Conservation (phyloP, 2,797 vertebrate genomes). For the Sebastes iracundus region DNA sequence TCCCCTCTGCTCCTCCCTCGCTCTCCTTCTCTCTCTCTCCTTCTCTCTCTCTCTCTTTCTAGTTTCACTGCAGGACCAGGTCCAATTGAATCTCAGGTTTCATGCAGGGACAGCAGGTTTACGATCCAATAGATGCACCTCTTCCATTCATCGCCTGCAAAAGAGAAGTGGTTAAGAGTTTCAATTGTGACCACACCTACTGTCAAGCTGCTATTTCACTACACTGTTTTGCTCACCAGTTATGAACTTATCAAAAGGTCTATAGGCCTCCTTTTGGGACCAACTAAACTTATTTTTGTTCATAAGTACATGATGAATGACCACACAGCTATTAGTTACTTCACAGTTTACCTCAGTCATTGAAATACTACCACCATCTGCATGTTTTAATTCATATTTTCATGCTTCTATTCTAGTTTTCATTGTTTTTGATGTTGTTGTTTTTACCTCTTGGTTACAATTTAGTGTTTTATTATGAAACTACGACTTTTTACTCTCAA, state of each 20-base stretch:
- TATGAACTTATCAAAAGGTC: background rate
- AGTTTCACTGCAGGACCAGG: conserved; percentile 58
- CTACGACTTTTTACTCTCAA: background rate
- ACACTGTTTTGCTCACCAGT: background rate
- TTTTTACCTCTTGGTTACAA: background rate
- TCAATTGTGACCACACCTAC: conserved; percentile 39
- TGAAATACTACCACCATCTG: background rate
- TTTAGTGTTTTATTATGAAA: background rate
- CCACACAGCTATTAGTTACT: background rate
- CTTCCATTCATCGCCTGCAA: conserved; percentile 76
- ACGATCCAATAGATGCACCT: conserved; percentile 63
- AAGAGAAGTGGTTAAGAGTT: conserved; percentile 40
- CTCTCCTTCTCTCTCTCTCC: conserved; percentile 42
- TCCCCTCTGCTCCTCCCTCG: conserved; percentile 57
- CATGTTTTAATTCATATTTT: background rate
- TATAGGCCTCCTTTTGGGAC: background rate
- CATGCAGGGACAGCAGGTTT: conserved; percentile 47
- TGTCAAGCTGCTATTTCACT: background rate
- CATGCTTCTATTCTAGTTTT: background rate
- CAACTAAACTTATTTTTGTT: background rate
- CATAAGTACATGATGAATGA: background rate
- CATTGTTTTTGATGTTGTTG: background rate
- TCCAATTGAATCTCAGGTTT: conserved; percentile 67
- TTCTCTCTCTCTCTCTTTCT: conserved; percentile 37
- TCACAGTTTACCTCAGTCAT: background rate